Evolutionary conservation across 2,888 invertebrate species (phyloP).

Genomic region (Patella ulyssiponensis): DNA sequence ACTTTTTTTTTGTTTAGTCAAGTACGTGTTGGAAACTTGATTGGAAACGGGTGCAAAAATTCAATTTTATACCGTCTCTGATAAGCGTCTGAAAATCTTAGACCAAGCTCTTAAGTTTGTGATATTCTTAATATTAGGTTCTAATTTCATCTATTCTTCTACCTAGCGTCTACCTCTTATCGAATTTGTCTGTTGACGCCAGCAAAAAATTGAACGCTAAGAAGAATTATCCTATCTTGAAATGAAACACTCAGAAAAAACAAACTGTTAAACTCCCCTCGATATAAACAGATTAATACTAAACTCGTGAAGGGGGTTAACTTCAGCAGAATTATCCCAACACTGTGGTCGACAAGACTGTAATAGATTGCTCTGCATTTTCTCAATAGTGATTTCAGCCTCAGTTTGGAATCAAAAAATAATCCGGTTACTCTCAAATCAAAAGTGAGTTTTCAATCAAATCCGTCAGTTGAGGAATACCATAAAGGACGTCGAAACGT

Average conservation of each 20-base stretch:
- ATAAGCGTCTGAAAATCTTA: no score
- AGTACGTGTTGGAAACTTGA: not conserved
- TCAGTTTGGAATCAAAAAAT: not conserved
- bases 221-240: not conserved
- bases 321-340: no score
- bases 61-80: no score
- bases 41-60: not conserved
- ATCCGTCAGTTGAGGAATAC: not conserved
- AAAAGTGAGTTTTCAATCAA: conserved; percentile 12
- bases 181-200: not conserved
- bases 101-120: no score
- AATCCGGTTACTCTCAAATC: conserved; percentile 10
- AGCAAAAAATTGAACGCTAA: not conserved
- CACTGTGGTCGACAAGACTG: no score
- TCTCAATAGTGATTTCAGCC: conserved; percentile 3
- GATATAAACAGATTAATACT: not conserved
- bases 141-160: not conserved
- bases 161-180: not conserved
- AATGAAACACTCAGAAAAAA: conserved; percentile 7
- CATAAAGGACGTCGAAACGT: conserved; percentile 9
- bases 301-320: no score
- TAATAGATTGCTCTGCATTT: not conserved
- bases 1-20: not conserved
- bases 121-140: not conserved
- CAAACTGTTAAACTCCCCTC: not conserved